Evolutionary conservation across 2,113 vertebrate species (phyloP), one percentile per base, ranked within the genome.

Genomic region (Propithecus coquereli): DNA sequence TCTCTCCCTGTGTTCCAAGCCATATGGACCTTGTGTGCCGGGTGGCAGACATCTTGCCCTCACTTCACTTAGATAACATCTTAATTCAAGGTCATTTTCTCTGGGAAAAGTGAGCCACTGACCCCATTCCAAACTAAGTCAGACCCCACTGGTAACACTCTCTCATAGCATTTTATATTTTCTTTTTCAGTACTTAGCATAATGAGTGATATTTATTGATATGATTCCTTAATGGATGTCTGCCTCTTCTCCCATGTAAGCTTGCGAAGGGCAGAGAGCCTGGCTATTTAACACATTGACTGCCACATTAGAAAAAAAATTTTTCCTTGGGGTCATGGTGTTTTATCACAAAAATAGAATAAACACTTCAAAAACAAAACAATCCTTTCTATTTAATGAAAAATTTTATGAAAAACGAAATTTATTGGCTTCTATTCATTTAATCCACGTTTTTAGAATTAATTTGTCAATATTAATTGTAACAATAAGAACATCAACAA

Each of bases 11-110:
- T 65, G 54, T 47, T 30, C 61, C 27, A 71, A 74, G 63, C 11
- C 61, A 68, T 32, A 87, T 1, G 27, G 47, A 63, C 92, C 87
- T 74, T 59, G 18, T n/a, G 27, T 89, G 50, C 27, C 14, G 6
- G 40, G 11, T n/a, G 45, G 74, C 47, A 92, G 47, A 47, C n/a
- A 73, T 47, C 77, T 59, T 92, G 40, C 17, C 73, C 90, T 91
- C 45, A 9, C 6, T 13, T 93, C 70, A 84, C 11, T 23, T 87
- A 91, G 81, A 74, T 71, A 77, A 57, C 10, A 61, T 59, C 52
- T 93, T 45, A 23, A 74, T 73, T 59, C 43, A 96, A 94, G 87
- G 47, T 89, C 74, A 43, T 89, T 83, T 65, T 96, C 66, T 59
- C 40, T 25, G 71, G 59, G 40, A 84, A 86, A 88, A 77, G 5